Conservation (phyloP, 1,140 invertebrate species). For the Argopecten irradians region DNA sequence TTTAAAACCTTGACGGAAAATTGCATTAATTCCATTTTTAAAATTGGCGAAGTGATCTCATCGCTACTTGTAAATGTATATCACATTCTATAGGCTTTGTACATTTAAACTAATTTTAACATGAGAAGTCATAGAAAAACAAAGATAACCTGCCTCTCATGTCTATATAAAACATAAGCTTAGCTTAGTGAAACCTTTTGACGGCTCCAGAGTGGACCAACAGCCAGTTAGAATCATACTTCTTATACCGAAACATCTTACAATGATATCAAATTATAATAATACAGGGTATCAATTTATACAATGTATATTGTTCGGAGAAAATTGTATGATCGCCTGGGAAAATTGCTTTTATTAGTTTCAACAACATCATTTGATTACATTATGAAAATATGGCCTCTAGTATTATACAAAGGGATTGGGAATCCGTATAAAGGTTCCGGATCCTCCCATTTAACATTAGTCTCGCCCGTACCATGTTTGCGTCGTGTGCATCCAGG, state of each 20-base stretch:
- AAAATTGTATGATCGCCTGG: neutral
- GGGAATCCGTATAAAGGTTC: neutral
- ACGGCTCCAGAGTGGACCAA: neutral
- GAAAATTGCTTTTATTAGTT: slow-evolving; percentile 18
- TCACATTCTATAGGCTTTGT: neutral
- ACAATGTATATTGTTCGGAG: neutral
- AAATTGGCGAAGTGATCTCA: neutral
- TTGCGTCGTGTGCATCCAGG: neutral
- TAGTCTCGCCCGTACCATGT: neutral
- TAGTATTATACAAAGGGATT: neutral
- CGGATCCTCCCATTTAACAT: neutral
- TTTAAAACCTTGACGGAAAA: slow-evolving; percentile 1
- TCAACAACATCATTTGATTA: neutral
- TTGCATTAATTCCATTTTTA: neutral
- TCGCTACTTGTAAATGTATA: neutral
- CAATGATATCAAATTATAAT: neutral
- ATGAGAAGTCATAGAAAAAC: neutral
- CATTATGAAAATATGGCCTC: slow-evolving; percentile 1
- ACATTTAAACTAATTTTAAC: neutral
- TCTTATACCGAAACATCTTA: neutral
- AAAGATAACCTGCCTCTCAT: slow-evolving; percentile 10
- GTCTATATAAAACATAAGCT: neutral
- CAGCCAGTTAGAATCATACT: neutral
- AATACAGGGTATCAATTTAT: neutral
- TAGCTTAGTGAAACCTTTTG: neutral